phyloP scores from a whole-genome alignment of 1,140 invertebrate species.

The Leptoteleia sp. region DNA sequence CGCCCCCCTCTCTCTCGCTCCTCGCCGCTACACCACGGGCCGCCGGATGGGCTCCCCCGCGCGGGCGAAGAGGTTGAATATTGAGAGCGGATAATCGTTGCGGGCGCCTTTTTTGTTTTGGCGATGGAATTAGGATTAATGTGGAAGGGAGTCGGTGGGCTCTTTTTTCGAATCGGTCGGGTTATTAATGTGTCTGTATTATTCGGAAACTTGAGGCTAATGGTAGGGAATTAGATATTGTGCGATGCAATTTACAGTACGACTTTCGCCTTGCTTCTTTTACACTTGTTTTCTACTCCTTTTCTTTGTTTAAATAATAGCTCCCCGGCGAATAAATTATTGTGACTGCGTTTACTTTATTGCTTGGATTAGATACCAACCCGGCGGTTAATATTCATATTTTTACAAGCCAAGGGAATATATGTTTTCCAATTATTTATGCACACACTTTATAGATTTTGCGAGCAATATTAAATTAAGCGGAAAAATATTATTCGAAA shows the following conservation, averaged over 20 bases:
- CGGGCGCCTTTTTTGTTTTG: constrained; percentile 46
- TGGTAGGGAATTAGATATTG: constrained; percentile 60
- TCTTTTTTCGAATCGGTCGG: constrained; percentile 55
- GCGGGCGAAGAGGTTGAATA: constrained; percentile 36
- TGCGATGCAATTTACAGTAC: constrained; percentile 55
- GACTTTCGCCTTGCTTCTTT: constrained; percentile 13
- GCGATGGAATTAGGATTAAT: constrained; percentile 58
- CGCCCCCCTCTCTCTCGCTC: constrained; percentile 37
- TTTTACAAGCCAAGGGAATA: too few species aligned
- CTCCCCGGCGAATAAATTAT: background rate
- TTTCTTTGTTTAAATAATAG: constrained; percentile 34
- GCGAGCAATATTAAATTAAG: too few species aligned
- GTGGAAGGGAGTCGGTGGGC: constrained; percentile 37
- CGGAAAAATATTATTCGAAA: too few species aligned
- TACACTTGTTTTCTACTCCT: background rate
- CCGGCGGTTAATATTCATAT: too few species aligned
- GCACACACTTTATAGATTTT: too few species aligned
- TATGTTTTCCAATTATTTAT: too few species aligned
- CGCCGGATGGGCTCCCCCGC: background rate
- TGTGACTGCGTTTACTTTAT: background rate
- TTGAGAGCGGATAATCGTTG: constrained; percentile 58
- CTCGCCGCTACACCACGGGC: too few species aligned
- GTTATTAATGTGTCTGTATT: constrained; percentile 64
- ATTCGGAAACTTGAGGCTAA: constrained; percentile 55
- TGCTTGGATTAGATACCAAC: too few species aligned